Evolutionary conservation across 2,797 vertebrate species (phyloP).

Genomic region (Muraenolepis orangiensis): DNA sequence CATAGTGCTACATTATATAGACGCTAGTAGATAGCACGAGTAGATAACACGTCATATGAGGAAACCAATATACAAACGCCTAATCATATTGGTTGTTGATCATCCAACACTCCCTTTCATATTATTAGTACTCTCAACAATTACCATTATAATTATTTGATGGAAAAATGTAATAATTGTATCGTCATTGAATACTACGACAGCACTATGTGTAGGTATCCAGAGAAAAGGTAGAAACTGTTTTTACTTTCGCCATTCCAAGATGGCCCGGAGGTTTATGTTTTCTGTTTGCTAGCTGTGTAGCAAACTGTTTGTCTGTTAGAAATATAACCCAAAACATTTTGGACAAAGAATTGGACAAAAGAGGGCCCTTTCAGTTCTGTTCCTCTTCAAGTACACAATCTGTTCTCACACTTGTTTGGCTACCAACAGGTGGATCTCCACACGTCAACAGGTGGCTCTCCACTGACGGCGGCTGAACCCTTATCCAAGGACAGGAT

Average conservation of each 20-base stretch:
- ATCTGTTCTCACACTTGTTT: no score
- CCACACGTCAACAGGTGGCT: constrained; percentile 32
- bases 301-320: no score
- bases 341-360: no score
- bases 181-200: neutral
- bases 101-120: neutral
- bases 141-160: neutral
- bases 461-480: constrained; percentile 44
- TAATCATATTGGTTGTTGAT: neutral
- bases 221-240: no score
- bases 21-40: no score
- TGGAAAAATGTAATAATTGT: neutral
- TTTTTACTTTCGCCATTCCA: no score
- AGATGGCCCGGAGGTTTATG: no score
- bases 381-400: no score
- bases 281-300: no score
- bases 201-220: neutral
- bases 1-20: neutral
- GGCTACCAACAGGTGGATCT: constrained; percentile 40
- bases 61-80: neutral
- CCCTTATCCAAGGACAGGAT: constrained; percentile 13
- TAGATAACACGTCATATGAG: neutral
- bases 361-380: no score
- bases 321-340: no score
- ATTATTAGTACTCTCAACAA: neutral